Conservation (phyloP, 2,888 invertebrate species). For the Aleiodes alternator region DNA sequence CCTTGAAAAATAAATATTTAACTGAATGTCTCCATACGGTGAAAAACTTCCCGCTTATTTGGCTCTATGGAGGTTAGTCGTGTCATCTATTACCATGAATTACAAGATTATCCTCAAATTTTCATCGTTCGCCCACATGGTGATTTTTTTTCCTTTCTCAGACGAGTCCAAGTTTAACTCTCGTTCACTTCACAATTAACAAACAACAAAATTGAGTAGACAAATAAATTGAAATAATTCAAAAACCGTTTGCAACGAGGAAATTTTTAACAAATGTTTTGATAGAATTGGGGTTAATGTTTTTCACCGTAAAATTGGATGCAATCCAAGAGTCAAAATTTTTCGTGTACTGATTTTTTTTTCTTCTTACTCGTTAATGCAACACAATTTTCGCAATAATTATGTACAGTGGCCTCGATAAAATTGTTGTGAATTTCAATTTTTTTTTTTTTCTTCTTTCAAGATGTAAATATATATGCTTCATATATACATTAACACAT, state of each 20-base stretch:
- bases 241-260: not conserved
- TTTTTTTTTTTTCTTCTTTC: conserved; percentile 8
- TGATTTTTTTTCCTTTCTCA: not conserved
- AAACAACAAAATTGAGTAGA: not conserved
- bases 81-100: conserved; percentile 7
- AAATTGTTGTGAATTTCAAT: not conserved
- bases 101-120: not conserved
- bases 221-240: not conserved
- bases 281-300: conserved; percentile 30
- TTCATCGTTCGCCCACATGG: not conserved
- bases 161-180: not conserved
- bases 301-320: conserved; percentile 5
- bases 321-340: conserved; percentile 16
- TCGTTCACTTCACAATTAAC: not conserved
- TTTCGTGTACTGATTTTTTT: conserved; percentile 11
- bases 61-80: conserved; percentile 30
- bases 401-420: conserved; percentile 7
- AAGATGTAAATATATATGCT: conserved; percentile 27
- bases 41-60: conserved; percentile 33
- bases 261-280: conserved; percentile 22
- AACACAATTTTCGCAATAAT: conserved; percentile 5
- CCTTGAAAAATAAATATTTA: conserved; percentile 6
- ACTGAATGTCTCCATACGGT: conserved; percentile 6
- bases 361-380: conserved; percentile 1
- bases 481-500: conserved; percentile 19